phyloP scores from a whole-genome alignment of 2,113 vertebrate species.

The Urocitellus parryii region DNA sequence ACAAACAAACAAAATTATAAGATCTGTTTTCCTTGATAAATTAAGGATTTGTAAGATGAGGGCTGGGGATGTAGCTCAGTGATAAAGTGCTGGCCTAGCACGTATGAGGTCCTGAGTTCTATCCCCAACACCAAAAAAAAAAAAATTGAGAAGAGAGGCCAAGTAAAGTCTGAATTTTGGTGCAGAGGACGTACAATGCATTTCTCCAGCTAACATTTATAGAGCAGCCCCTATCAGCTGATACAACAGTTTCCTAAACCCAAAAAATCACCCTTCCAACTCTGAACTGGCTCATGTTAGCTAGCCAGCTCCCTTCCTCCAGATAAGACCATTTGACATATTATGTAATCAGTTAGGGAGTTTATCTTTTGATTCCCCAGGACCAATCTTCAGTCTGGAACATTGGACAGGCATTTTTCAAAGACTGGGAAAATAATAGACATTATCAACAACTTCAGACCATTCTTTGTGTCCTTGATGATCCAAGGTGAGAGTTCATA shows the following conservation, averaged over 20 bases:
- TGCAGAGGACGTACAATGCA: not conserved
- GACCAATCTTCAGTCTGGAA: conserved; percentile 51
- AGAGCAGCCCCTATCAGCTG: not conserved
- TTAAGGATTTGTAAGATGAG: conserved; percentile 32
- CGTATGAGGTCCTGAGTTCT: too few species aligned
- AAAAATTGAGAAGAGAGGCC: not conserved
- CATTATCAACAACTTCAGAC: conserved; percentile 38
- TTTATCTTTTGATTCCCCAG: conserved; percentile 63
- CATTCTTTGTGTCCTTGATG: conserved; percentile 52
- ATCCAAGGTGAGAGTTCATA: conserved; percentile 32
- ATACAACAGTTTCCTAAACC: conserved; percentile 29
- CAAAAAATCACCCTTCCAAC: conserved; percentile 28
- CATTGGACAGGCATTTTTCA: conserved; percentile 62
- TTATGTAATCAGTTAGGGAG: conserved; percentile 49
- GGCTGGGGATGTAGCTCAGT: too few species aligned
- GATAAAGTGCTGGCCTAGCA: too few species aligned
- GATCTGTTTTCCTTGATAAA: conserved; percentile 37
- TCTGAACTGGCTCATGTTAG: not conserved
- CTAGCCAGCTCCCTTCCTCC: conserved; percentile 33
- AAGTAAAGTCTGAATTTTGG: conserved; percentile 29
- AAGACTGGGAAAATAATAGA: conserved; percentile 62
- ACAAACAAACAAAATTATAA: not conserved
- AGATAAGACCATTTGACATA: conserved; percentile 67
- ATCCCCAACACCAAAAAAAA: too few species aligned
- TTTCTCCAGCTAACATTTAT: conserved; percentile 31